Conservation (phyloP, 2,113 vertebrate genomes). For the Caracal caracal region DNA sequence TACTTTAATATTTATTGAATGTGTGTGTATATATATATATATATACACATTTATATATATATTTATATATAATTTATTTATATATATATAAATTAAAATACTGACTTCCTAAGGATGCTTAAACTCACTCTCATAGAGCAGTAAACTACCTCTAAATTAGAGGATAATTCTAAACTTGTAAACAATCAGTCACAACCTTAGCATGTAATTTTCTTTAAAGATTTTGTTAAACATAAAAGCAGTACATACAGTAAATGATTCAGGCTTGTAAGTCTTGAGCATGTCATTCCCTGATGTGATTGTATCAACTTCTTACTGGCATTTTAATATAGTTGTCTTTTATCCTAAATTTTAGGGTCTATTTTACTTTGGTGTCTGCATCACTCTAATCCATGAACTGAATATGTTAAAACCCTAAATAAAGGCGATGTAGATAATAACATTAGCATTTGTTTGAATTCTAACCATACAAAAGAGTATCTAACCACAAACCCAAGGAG, state of each 20-base stretch:
- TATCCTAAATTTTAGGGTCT: not conserved
- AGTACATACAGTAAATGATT: not conserved
- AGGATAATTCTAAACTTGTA: not conserved
- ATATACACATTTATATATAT: not conserved
- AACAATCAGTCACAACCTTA: not conserved
- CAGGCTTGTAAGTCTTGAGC: not conserved
- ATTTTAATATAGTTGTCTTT: not conserved
- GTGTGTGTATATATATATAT: too few species aligned
- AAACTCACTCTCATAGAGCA: not conserved
- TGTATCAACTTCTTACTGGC: not conserved
- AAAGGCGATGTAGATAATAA: not conserved
- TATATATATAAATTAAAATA: not conserved
- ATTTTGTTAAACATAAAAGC: not conserved
- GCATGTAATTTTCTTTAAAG: not conserved
- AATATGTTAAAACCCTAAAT: not conserved
- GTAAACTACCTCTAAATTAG: not conserved
- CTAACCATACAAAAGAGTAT: not conserved
- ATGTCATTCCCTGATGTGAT: not conserved
- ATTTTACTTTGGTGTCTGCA: not conserved
- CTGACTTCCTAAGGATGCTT: not conserved
- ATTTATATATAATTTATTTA: not conserved
- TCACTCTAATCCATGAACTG: not conserved
- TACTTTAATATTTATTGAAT: not conserved
- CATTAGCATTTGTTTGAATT: not conserved
- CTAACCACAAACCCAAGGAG: not conserved